Evolutionary conservation across 2,888 invertebrate genomes (phyloP).

Genomic region (Tetramorium bicarinatum): DNA sequence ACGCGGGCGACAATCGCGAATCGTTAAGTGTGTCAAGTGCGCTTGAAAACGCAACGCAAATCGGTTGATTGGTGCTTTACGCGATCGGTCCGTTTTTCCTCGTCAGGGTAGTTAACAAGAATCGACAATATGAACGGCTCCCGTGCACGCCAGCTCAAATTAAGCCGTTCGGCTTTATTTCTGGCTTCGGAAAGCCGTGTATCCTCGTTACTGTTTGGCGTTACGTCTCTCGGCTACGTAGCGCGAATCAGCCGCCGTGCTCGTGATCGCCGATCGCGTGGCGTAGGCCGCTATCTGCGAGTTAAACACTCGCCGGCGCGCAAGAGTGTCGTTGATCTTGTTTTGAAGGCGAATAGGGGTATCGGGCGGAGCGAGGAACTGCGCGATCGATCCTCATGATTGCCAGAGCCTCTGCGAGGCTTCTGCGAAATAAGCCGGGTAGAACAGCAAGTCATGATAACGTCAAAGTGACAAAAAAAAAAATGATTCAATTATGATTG

Average conservation of each 20-base stretch:
- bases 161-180: slow-evolving; percentile 55
- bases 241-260: slow-evolving; percentile 70
- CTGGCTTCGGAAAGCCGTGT: slow-evolving; percentile 26
- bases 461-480: no score
- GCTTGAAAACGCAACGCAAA: not conserved
- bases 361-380: slow-evolving; percentile 7
- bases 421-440: not conserved
- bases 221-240: slow-evolving; percentile 53
- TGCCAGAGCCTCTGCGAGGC: slow-evolving; percentile 30
- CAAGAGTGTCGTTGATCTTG: slow-evolving; percentile 70
- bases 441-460: no score
- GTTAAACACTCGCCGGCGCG: slow-evolving; percentile 50
- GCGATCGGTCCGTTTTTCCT: not conserved
- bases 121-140: not conserved
- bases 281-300: slow-evolving; percentile 37
- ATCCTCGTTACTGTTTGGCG: slow-evolving; percentile 46
- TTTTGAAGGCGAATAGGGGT: slow-evolving; percentile 52
- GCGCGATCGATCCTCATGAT: slow-evolving; percentile 31
- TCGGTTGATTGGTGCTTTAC: not conserved
- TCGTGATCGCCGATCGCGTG: slow-evolving; percentile 74
- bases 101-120: not conserved
- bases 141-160: slow-evolving; percentile 9
- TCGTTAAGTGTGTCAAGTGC: not conserved
- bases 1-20: not conserved
- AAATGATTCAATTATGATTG: no score